Evolutionary conservation across 2,797 vertebrate genomes (phyloP), one percentile per base, ranked within the genome.

Genomic region (Mormyrops attenuatus): DNA sequence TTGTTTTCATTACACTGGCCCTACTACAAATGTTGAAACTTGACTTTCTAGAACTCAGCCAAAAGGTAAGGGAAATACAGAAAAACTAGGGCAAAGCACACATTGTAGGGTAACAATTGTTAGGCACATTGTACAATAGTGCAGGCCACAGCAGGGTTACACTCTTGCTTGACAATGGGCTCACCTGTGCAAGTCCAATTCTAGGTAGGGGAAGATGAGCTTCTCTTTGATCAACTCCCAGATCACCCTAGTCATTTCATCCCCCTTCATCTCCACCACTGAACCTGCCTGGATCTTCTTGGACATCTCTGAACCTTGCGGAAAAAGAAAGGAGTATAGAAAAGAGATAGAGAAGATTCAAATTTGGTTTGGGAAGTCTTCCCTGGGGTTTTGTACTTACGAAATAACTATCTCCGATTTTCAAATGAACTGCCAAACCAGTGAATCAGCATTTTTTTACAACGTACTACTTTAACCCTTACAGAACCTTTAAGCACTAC

Each of bases 201-300:
- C 97, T 94, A 99, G 95, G 57, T 98, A 98, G 0, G 98, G 99
- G 91, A 98, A 96, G 94, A 99, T 97, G 90, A 99, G 97, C 91
- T 99, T 99, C 91, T 99, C 96, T 94, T 99, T 99, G 92, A 99
- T 99, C 91, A 99, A 94, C 34, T 99, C 98, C 99, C 99, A 99
- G 95, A 99, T 99, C 90, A 99, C 96, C 0, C 97, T 95, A 0
- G 99, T 99, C 99, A 99, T 99, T 93, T 99, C 98, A 93, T 99
- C 99, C 92, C 98, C 99, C 95, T 99, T 97, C 98, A 99, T 98
- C 96, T 99, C 99, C 91, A 99, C 99, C 92, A 99, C 97, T 0
- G 98, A 97, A 11, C 99, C 98, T 0, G 97, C 97, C 92, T 85
- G 94, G 92, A 99, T 99, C 97, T 99, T 99, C 92, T 94, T 95